These are phyloP conservation scores for Acrocyrtus sp. DNA, from an alignment of 2,888 invertebrate genomes.

Conservation along the genomic window DNA sequence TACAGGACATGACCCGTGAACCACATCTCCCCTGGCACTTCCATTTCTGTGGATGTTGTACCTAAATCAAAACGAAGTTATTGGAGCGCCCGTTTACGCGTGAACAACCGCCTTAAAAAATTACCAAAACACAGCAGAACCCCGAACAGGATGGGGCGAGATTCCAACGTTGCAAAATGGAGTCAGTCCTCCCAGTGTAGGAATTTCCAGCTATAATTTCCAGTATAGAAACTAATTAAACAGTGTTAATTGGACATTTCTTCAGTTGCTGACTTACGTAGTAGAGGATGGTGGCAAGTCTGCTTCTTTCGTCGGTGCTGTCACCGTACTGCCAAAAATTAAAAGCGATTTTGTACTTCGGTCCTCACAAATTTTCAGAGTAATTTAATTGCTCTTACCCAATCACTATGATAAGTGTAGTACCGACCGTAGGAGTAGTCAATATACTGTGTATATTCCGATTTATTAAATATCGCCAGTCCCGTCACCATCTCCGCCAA, in stretches of 20 bases:
- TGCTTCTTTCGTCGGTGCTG: background rate
- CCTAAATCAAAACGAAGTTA: no score
- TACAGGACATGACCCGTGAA: slow-evolving; percentile 13
- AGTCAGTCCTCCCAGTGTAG: background rate
- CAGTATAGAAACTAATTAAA: background rate
- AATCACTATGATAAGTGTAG: slow-evolving; percentile 1
- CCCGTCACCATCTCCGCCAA: slow-evolving; percentile 4
- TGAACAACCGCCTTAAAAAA: background rate
- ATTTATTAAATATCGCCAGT: background rate
- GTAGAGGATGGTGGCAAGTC: slow-evolving; percentile 10
- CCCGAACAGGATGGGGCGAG: background rate
- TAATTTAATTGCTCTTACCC: background rate
- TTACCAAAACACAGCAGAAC: slow-evolving; percentile 13
- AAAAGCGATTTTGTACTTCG: no score
- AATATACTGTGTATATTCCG: background rate
- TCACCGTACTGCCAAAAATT: background rate
- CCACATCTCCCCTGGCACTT: background rate
- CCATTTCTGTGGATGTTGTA: slow-evolving; percentile 10
- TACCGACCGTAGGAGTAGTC: slow-evolving; percentile 14
- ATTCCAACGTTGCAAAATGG: slow-evolving; percentile 7
- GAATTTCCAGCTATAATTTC: slow-evolving; percentile 1
- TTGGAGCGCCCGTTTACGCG: background rate
- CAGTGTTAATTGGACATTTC: background rate
- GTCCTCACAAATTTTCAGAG: background rate
- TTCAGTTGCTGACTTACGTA: no score